phyloP scores from a whole-genome alignment of 2,888 invertebrate species.

The Strigamia crassipes region DNA sequence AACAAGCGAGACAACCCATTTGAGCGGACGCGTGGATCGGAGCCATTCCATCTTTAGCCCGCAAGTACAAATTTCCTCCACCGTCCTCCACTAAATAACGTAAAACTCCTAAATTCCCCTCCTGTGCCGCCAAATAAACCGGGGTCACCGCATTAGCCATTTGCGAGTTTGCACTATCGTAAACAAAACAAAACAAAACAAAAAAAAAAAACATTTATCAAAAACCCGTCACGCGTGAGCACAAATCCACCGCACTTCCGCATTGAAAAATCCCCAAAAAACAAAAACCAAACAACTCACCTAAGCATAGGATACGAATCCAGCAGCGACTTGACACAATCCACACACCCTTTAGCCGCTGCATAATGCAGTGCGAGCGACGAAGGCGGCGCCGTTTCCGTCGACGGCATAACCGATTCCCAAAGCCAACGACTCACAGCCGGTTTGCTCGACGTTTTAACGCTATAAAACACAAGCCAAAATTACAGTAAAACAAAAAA shows the following conservation, averaged over 20 bases:
- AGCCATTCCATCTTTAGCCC: conserved; percentile 87
- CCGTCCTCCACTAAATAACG: conserved; percentile 82
- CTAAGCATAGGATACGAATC: conserved; percentile 76
- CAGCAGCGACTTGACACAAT: conserved; percentile 79
- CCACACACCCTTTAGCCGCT: conserved; percentile 81
- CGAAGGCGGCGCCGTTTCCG: conserved; percentile 66
- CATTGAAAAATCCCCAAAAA: not conserved
- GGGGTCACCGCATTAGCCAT: conserved; percentile 92
- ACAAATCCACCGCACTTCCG: not conserved
- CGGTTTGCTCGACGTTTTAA: conserved; percentile 51
- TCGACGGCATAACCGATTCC: conserved; percentile 65
- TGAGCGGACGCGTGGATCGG: conserved; percentile 88
- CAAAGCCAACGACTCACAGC: conserved; percentile 67
- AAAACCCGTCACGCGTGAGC: not conserved
- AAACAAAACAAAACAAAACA: no score
- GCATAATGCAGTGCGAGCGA: conserved; percentile 86
- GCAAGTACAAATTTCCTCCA: conserved; percentile 78
- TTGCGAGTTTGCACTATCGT: conserved; percentile 79
- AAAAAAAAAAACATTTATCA: not conserved
- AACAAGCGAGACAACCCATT: conserved; percentile 82
- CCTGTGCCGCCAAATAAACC: conserved; percentile 85
- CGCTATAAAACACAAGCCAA: not conserved
- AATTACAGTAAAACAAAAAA: not conserved
- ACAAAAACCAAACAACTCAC: conserved; percentile 60
- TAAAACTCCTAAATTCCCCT: conserved; percentile 83